Conservation (phyloP, 1,140 invertebrate species). For the Caenorhabditis elegans region WBcel235 BX284605.5:20694001-20694500, state of each 20-base stretch:
- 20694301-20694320: too few species aligned
- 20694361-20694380: too few species aligned
- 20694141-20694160: constrained; percentile 70
- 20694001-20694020: constrained; percentile 36
- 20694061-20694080: background rate
- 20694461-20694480: too few species aligned
- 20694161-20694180: constrained; percentile 71
- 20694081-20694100: background rate
- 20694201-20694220: background rate
- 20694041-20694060: constrained; percentile 39
- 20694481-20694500: too few species aligned
- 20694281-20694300: too few species aligned
- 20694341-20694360: too few species aligned
- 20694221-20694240: too few species aligned
- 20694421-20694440: too few species aligned
- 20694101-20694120: background rate
- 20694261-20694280: background rate
- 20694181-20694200: constrained; percentile 67
- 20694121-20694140: constrained; percentile 68
- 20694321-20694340: too few species aligned
- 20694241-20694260: background rate
- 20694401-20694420: too few species aligned
- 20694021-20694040: constrained; percentile 12
- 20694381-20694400: too few species aligned
- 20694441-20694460: too few species aligned